These are phyloP conservation scores for Harpagifer antarcticus DNA, from an alignment of 2,797 vertebrate species.

Conservation along the genomic window DNA sequence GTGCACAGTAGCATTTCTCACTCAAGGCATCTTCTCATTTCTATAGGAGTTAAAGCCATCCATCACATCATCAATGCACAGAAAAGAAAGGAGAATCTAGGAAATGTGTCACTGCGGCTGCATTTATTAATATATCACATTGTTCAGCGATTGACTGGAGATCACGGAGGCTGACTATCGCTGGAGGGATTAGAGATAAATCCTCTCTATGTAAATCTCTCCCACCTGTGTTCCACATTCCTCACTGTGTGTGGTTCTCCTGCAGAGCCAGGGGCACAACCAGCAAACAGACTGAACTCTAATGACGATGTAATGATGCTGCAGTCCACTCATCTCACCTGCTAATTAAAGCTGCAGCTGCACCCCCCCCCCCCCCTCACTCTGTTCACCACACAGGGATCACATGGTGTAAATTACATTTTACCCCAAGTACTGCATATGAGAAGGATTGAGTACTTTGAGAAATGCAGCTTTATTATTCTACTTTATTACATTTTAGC, in stretches of 20 bases:
- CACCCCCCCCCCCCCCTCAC: constrained; percentile 33
- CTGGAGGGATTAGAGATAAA: constrained; percentile 61
- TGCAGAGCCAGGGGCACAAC: constrained; percentile 34
- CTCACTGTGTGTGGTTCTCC: constrained; percentile 2
- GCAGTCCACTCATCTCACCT: constrained; percentile 72
- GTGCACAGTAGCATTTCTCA: too few species aligned
- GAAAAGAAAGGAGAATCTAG: constrained; percentile 26
- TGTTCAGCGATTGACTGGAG: constrained; percentile 61
- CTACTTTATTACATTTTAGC: too few species aligned
- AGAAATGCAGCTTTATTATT: too few species aligned
- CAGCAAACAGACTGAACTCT: constrained; percentile 56
- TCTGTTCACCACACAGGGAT: background rate
- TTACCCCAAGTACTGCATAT: too few species aligned
- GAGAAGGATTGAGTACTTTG: too few species aligned
- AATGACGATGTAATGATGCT: constrained; percentile 69
- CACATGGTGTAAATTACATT: too few species aligned
- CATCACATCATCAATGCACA: constrained; percentile 43
- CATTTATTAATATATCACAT: constrained; percentile 48
- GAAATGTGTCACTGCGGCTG: constrained; percentile 34
- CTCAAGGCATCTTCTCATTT: constrained; percentile 35
- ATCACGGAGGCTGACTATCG: constrained; percentile 62
- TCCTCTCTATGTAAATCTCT: constrained; percentile 51
- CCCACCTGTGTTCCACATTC: constrained; percentile 43
- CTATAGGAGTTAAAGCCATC: constrained; percentile 41
- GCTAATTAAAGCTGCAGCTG: constrained; percentile 72